Evolutionary conservation across 2,797 vertebrate species (phyloP), one percentile per base, ranked within the genome.

Genomic region (Hoplostethus mediterraneus): DNA sequence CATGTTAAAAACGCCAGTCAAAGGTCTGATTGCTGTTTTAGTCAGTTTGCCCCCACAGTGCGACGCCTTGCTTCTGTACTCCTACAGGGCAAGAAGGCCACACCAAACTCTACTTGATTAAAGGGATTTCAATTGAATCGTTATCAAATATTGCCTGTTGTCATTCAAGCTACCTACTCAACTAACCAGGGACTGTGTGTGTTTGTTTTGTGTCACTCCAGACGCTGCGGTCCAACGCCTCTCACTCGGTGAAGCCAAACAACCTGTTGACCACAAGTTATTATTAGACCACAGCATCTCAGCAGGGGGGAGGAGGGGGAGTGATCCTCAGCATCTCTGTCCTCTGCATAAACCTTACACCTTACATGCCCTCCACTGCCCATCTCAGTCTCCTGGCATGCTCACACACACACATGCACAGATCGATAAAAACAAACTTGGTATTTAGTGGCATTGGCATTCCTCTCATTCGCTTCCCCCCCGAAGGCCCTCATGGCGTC

Each of bases 361-460:
- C 60, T 63, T 5, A 16, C 12, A 12, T 38, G 14, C 13, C 44
- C 17, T 45, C n/a, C 6, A 0, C 21, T 6, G 9, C 57, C 17
- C 13, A 51, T 30, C 44, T 54, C 63, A 13, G 5, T 45, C 53
- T 25, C 10, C 57, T 31, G 28, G 9, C 10, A 44, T n/a, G 28
- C 57, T 44, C 60, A 16, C 60, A 33, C 60, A 17, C 69, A 55
- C 36, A 51, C 11, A 63, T 5, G 10, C 48, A 31, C 6, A 1
- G 60, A 75, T 84, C 67, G 25, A 80, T 78, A 59, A 59, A 68
- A 78, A 75, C 67, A 80, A 75, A 71, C 63, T 69, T 73, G 78
- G 75, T 72, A 77, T 80, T 78, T 78, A 80, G 54, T 56, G 1
- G 45, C 63, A 75, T 81, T 84, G 71, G n/a, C 71, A 84, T 81